phyloP scores from a whole-genome alignment of 2,888 invertebrate species.

The Achlya flavicornis region DNA sequence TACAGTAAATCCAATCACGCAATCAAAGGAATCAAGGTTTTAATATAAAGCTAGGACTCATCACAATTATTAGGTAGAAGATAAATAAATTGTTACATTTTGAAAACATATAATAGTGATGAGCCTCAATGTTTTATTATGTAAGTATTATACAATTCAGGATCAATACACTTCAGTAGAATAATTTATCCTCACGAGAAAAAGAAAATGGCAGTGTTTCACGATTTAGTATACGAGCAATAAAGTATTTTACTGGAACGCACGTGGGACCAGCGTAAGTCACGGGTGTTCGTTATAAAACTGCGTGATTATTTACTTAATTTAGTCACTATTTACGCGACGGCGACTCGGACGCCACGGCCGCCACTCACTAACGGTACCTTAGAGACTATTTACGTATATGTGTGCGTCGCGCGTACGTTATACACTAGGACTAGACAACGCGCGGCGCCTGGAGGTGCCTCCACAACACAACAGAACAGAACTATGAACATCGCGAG shows the following conservation, averaged over 20 bases:
- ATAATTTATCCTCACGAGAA: slow-evolving; percentile 27
- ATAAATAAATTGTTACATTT: slow-evolving; percentile 5
- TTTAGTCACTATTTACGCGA: slow-evolving; percentile 12
- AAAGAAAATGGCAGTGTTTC: slow-evolving; percentile 34
- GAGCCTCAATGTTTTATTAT: slow-evolving; percentile 23
- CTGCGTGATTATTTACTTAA: not conserved
- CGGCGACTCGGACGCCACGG: slow-evolving; percentile 21
- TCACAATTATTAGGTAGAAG: not conserved
- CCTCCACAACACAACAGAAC: no score
- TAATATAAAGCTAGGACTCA: not conserved
- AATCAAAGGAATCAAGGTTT: slow-evolving; percentile 8
- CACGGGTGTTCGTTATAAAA: not conserved
- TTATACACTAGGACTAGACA: slow-evolving; percentile 68
- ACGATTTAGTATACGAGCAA: slow-evolving; percentile 20
- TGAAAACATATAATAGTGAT: slow-evolving; percentile 18
- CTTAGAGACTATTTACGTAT: slow-evolving; percentile 79
- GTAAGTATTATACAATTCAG: slow-evolving; percentile 9
- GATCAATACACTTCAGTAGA: slow-evolving; percentile 39
- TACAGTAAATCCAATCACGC: slow-evolving; percentile 12
- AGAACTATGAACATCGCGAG: slow-evolving; percentile 22
- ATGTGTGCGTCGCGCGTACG: slow-evolving; percentile 62
- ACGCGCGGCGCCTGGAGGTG: no score
- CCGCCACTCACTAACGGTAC: no score
- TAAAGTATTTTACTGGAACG: slow-evolving; percentile 45
- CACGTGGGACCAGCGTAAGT: slow-evolving; percentile 22